phyloP scores from a whole-genome alignment of 2,113 vertebrate species.

The Eurystomus gularis region DNA sequence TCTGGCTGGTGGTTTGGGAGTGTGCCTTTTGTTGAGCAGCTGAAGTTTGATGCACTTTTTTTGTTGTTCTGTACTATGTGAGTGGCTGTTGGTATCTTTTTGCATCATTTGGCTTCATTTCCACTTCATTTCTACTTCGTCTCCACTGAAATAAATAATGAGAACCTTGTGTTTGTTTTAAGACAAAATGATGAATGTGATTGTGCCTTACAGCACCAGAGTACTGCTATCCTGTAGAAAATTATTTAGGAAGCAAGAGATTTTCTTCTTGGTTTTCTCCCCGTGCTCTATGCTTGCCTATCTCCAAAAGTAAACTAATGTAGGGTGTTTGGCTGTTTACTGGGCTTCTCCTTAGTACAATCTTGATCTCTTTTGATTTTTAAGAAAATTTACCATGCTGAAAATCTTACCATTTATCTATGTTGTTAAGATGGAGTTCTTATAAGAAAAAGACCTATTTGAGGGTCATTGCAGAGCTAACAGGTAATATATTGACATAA shows the following conservation, averaged over 20 bases:
- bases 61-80: background rate
- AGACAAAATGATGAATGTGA: background rate
- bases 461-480: background rate
- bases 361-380: background rate
- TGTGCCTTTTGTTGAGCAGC: background rate
- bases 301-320: background rate
- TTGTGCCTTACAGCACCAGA: background rate
- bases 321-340: background rate
- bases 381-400: background rate
- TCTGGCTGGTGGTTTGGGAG: background rate
- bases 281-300: background rate
- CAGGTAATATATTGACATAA: background rate
- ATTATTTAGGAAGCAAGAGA: background rate
- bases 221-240: background rate
- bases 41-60: slow-evolving; percentile 33
- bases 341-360: background rate
- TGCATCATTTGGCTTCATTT: background rate
- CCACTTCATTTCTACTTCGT: background rate
- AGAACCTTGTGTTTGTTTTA: background rate
- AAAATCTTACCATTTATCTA: background rate
- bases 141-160: slow-evolving; percentile 10
- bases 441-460: background rate
- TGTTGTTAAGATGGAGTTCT: background rate
- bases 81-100: background rate
- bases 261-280: background rate